Conservation (phyloP, 2,113 vertebrate genomes). For the Eretmochelys imbricata region DNA sequence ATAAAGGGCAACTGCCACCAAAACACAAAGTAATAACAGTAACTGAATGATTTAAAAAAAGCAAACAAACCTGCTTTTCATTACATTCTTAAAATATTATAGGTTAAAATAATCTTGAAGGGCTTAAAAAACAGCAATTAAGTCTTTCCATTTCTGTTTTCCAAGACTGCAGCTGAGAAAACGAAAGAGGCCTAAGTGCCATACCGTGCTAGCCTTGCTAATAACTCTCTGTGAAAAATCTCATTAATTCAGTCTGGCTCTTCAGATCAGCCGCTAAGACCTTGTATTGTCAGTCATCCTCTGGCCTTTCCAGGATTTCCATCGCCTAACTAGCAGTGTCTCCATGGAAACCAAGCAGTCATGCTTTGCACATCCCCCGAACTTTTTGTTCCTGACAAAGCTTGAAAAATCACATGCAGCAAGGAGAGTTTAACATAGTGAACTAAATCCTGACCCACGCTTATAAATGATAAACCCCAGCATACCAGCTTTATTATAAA, state of each 20-base stretch:
- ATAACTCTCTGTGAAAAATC: slow-evolving; percentile 97
- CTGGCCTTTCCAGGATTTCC: slow-evolving; percentile 91
- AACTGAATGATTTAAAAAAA: slow-evolving; percentile 40
- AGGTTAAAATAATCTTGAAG: slow-evolving; percentile 82
- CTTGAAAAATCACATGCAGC: slow-evolving; percentile 98
- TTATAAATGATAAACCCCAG: slow-evolving; percentile 88
- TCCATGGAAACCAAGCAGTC: slow-evolving; percentile 95
- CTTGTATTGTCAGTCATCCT: slow-evolving; percentile 98
- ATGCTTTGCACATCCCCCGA: slow-evolving; percentile 90
- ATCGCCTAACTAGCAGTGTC: slow-evolving; percentile 94
- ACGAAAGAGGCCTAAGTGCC: slow-evolving; percentile 78
- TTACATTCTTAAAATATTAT: slow-evolving; percentile 78
- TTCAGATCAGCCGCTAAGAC: slow-evolving; percentile 94
- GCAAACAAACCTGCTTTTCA: slow-evolving; percentile 72
- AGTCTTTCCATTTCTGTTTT: slow-evolving; percentile 87
- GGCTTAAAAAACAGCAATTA: slow-evolving; percentile 83
- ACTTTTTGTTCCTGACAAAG: slow-evolving; percentile 96
- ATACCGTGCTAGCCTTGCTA: slow-evolving; percentile 85
- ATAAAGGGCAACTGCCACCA: slow-evolving; percentile 75
- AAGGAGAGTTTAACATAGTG: slow-evolving; percentile 91
- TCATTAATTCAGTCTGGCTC: slow-evolving; percentile 97
- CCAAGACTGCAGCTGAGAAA: slow-evolving; percentile 83
- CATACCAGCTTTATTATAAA: slow-evolving; percentile 86
- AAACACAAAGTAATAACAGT: slow-evolving; percentile 69
- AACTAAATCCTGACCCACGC: slow-evolving; percentile 88